Evolutionary conservation across 2,888 invertebrate species (phyloP), one percentile per base, ranked within the genome.

Genomic region (Hirtodrosophila trivittata): DNA sequence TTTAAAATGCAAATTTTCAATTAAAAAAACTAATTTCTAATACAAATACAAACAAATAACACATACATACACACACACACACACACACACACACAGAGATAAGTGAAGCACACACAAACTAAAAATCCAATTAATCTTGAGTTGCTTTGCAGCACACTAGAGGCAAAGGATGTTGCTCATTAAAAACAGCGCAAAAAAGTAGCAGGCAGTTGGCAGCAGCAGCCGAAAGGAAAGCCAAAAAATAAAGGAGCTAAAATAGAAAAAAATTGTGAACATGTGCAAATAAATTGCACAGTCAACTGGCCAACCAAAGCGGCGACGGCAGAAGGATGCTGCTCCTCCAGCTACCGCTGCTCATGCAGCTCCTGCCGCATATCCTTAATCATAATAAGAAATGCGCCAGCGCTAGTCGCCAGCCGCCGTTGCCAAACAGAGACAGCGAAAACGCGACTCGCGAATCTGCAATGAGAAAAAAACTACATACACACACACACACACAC

Each of bases 331-430:
- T 30, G 46, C 16, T 49, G 42, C 35, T 38, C 49, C 46, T 25
- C 49, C 56, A 41, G 63, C 50, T 43, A 42, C 59, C 57, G 66
- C 71, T 54, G 39, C 41, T 67, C 57, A 54, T 49, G 68, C 65
- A 56, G 58, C 63, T 56, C 52, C 50, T 55, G 54, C 66, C 59
- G 69, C 67, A 72, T 74, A 76, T 83, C 77, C 84, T 87, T 85
- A 83, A 87, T 85, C 86, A 86, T 87, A 86, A 87, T 86, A 86
- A 88, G 84, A 85, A 86, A 86, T 75, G 68, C 77, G 87, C 88
- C 77, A 87, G 82, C 80, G 81, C 73, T 73, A 54, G 67, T 35
- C 42, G 30, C 38, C 59, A 35, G 63, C 60, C 66, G 86, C 80
- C 66, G 63, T 63, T 67, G 87, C 80, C 66, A 72, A 80, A 88